Percentiles rank a stretch among this genome's conserved stretches.
These are phyloP conservation scores for Montipora efflorescens DNA, from an alignment of 64 coral and sea anemone genomes.

Conservation along the genomic window DNA sequence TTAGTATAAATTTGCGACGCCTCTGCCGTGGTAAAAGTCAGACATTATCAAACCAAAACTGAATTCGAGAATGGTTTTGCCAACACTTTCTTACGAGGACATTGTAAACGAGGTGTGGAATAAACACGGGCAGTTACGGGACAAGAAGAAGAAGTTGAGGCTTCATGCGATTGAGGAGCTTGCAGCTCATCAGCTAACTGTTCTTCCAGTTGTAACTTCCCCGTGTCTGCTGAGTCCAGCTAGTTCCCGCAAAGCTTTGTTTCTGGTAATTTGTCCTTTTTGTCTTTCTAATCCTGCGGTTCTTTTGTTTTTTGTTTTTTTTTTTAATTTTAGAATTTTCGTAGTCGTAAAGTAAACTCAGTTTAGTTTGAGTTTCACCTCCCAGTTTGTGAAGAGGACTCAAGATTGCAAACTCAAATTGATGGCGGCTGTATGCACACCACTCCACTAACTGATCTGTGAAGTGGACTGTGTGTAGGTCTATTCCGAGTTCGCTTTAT, in stretches of 20 bases:
- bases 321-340: too few relatives aligned
- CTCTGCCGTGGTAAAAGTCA: neutral
- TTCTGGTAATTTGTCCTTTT: neutral
- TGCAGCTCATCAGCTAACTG: constrained; percentile 8
- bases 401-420: too few relatives aligned
- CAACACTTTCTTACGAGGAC: neutral
- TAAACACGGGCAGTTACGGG: neutral
- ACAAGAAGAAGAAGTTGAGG: neutral
- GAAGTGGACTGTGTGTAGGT: too few relatives aligned
- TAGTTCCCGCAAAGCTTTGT: neutral
- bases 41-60: neutral
- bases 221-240: neutral
- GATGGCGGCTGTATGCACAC: too few relatives aligned
- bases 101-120: neutral
- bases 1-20: neutral
- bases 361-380: too few relatives aligned
- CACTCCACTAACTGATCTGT: too few relatives aligned
- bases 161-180: constrained; percentile 9
- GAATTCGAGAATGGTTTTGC: neutral
- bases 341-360: too few relatives aligned
- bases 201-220: neutral
- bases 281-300: neutral
- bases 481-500: too few relatives aligned
- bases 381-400: too few relatives aligned
- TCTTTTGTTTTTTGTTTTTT: neutral